These are phyloP conservation scores for Babylonia areolata DNA, from an alignment of 1,140 invertebrate species.

Conservation along the genomic window DNA sequence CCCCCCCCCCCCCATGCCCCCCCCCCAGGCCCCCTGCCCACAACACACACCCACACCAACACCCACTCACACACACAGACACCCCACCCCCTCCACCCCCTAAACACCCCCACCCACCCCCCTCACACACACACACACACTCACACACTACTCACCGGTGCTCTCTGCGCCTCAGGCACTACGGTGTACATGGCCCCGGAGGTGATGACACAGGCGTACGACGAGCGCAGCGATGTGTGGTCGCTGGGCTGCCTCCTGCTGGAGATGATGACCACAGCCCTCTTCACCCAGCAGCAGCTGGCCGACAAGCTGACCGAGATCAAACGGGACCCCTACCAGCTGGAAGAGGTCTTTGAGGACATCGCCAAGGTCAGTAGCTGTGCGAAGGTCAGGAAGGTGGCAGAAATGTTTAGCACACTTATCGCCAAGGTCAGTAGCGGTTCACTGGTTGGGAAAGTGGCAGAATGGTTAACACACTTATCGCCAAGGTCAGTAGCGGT, in stretches of 20 bases:
- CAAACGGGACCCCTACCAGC: slow-evolving; percentile 53
- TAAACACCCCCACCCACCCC: too few relatives aligned
- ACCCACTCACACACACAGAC: too few relatives aligned
- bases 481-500: too few relatives aligned
- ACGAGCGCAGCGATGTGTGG: slow-evolving; percentile 70
- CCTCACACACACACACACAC: too few relatives aligned
- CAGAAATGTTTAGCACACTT: background rate
- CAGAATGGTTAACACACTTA: too few relatives aligned
- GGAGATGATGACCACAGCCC: slow-evolving; percentile 63
- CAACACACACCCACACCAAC: too few relatives aligned
- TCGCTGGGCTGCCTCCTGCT: slow-evolving; percentile 68
- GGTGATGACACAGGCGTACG: slow-evolving; percentile 51
- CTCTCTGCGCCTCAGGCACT: slow-evolving; percentile 47
- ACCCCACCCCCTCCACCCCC: too few relatives aligned
- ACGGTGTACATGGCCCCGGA: slow-evolving; percentile 71
- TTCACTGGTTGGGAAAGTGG: background rate
- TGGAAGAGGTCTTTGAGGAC: slow-evolving; percentile 66
- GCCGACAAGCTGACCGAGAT: slow-evolving; percentile 58
- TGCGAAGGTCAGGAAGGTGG: background rate
- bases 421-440: background rate
- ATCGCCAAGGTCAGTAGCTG: slow-evolving; percentile 54
- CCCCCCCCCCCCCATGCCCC: too few relatives aligned
- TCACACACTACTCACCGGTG: too few relatives aligned
- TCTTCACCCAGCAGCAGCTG: slow-evolving; percentile 53
- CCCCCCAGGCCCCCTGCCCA: too few relatives aligned